Percentiles rank a stretch among this genome's conserved stretches.
These are phyloP conservation scores for Euspilapteryx auroguttella DNA, from an alignment of 2,888 invertebrate species.

Conservation along the genomic window DNA sequence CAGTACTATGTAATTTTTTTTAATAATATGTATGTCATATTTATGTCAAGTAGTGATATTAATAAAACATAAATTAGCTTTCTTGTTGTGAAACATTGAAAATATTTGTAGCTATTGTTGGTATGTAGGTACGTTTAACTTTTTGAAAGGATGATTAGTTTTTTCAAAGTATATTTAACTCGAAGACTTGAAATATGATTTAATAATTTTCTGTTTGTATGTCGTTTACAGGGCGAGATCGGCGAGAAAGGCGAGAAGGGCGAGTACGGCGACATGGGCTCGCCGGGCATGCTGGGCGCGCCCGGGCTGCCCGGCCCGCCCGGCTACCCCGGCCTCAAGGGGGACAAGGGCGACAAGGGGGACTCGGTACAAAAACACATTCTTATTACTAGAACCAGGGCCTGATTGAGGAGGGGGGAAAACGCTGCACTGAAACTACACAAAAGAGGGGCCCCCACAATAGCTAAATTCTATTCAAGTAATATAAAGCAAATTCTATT, in stretches of 20 bases:
- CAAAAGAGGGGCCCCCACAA: neutral
- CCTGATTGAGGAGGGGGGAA: neutral
- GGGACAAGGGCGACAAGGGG: constrained; percentile 90
- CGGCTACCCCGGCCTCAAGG: constrained; percentile 87
- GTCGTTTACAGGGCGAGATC: constrained; percentile 65
- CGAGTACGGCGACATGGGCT: constrained; percentile 89
- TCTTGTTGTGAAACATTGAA: too few relatives aligned
- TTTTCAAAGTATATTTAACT: too few relatives aligned
- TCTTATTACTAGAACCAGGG: constrained; percentile 32
- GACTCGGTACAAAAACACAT: too few relatives aligned
- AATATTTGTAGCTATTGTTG: too few relatives aligned
- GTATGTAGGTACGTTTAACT: too few relatives aligned
- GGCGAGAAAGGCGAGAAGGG: constrained; percentile 90
- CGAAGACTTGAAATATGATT: too few relatives aligned
- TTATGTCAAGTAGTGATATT: too few relatives aligned
- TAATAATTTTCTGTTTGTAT: neutral
- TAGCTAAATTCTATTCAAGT: too few relatives aligned
- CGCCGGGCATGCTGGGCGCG: constrained; percentile 92
- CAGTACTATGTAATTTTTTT: constrained; percentile 1
- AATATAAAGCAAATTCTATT: too few relatives aligned
- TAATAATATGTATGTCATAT: neutral
- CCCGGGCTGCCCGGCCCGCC: constrained; percentile 83
- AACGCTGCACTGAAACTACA: neutral
- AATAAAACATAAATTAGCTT: too few relatives aligned
- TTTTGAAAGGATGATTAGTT: too few relatives aligned